Evolutionary conservation across 2,888 invertebrate genomes (phyloP), one percentile per base, ranked within the genome.

Genomic region (Ophioninae sp.): DNA sequence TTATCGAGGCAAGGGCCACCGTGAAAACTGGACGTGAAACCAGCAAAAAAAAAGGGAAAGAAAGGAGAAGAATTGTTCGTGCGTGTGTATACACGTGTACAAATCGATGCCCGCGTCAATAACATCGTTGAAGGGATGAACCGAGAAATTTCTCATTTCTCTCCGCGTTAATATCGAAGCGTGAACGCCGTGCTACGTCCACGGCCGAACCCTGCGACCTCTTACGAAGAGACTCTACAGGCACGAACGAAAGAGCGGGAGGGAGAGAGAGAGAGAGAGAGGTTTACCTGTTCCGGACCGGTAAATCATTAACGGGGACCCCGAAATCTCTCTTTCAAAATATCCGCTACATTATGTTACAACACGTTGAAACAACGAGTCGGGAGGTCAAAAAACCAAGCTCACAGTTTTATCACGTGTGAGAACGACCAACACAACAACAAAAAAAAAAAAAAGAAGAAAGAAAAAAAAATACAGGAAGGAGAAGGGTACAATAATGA

Each of bases 101-200:
- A 72, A 79, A 72, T 79, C 56, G 62, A 79, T 21, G 68, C 77
- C 81, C 83, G 84, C 85, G 86, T 85, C 79, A 79, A 79, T 75
- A 75, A 64, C 84, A 74, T 79, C 82, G 73, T 76, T 59, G 70
- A 79, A 72, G 80, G 80, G 79, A 81, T 84, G 80, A 73, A 85
- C 85, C 86, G 83, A 84, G 84, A 88, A 88, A 89, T 88, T 87
- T 88, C 85, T 73, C 87, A 86, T 87, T 84, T 87, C 77, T 88
- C 79, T 73, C 44, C 74, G 21, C 20, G 78, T 70, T 83, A 81
- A 81, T 81, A 44, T 69, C 79, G 69, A 62, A 81, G 21, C 67
- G 39, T 56, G 69, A 72, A 72, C 72, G 41, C 41, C 20, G 20
- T 8, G 17, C 23, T 61, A 23, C 61, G 20, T 72, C 21, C 41